Conservation (phyloP, 2,797 vertebrate genomes). For the Gobio occitaniae region DNA sequence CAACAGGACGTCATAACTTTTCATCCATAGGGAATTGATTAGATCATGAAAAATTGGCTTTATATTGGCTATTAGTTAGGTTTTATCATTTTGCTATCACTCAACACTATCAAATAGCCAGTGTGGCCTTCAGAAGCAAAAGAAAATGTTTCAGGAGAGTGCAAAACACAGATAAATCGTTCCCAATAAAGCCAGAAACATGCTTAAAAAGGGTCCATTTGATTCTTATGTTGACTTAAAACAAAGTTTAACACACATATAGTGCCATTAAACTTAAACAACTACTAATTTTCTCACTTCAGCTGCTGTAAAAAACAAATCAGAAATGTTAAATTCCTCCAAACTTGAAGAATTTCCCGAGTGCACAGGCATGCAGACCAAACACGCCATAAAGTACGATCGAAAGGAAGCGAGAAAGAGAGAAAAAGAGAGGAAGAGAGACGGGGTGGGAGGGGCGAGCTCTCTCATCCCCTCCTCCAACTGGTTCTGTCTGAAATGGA, state of each 20-base stretch:
- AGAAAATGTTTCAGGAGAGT: not conserved
- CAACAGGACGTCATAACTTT: not conserved
- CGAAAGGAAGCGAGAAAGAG: constrained; percentile 43
- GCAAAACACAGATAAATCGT: not conserved
- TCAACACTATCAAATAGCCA: not conserved
- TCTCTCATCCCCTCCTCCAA: constrained; percentile 52
- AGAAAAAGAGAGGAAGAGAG: constrained; percentile 36
- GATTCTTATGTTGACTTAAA: not conserved
- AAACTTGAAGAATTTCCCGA: constrained; percentile 32
- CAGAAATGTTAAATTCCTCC: constrained; percentile 37
- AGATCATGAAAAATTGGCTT: not conserved
- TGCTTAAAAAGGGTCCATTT: no score
- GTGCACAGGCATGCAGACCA: constrained; percentile 31
- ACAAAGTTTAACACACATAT: not conserved
- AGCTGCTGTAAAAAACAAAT: constrained; percentile 18
- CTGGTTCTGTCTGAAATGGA: constrained; percentile 59
- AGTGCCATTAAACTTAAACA: constrained; percentile 6
- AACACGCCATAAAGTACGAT: constrained; percentile 41
- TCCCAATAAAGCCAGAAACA: not conserved
- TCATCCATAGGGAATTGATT: not conserved
- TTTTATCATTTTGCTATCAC: not conserved
- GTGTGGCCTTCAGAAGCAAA: not conserved
- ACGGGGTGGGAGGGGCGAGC: constrained; percentile 47
- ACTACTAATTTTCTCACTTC: not conserved
- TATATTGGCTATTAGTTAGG: no score